A percentile compares a stretch with the other conserved stretches of the same genome.
Conservation (phyloP, 2,888 invertebrate species). For the Eupithecia exiguata region DNA sequence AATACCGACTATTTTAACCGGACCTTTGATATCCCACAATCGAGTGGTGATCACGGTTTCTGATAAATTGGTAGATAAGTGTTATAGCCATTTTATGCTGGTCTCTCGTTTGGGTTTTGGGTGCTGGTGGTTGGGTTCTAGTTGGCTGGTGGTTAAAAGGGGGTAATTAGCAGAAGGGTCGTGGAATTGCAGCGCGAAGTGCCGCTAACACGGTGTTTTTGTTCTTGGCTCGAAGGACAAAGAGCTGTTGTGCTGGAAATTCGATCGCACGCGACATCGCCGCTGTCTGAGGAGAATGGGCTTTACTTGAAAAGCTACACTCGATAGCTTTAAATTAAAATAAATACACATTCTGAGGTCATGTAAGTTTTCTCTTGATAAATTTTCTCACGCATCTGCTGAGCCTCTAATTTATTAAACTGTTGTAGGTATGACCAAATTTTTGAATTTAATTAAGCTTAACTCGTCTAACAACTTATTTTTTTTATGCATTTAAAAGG, state of each 20-base stretch:
- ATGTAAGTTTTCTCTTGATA: neutral
- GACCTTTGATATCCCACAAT: conserved; percentile 14
- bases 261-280: conserved; percentile 78
- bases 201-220: conserved; percentile 76
- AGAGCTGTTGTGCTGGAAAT: conserved; percentile 66
- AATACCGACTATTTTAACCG: conserved; percentile 31
- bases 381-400: neutral
- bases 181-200: conserved; percentile 75
- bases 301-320: neutral
- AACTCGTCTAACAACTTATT: too few relatives aligned
- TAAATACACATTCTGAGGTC: neutral
- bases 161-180: conserved; percentile 69
- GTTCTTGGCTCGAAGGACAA: conserved; percentile 56
- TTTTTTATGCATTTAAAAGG: neutral
- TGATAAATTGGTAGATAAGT: conserved; percentile 49
- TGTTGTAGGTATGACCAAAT: neutral
- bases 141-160: conserved; percentile 50
- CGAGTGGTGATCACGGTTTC: neutral
- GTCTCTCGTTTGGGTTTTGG: conserved; percentile 4
- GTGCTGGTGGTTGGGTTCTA: conserved; percentile 39
- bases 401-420: neutral
- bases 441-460: neutral
- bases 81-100: conserved; percentile 13
- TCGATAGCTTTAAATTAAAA: neutral
- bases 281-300: conserved; percentile 52